A percentile compares a stretch with the other conserved stretches of the same genome.
These are phyloP conservation scores for Protobothrops mucrosquamatus DNA, from an alignment of 2,113 vertebrate genomes.

Conservation along the genomic window DNA sequence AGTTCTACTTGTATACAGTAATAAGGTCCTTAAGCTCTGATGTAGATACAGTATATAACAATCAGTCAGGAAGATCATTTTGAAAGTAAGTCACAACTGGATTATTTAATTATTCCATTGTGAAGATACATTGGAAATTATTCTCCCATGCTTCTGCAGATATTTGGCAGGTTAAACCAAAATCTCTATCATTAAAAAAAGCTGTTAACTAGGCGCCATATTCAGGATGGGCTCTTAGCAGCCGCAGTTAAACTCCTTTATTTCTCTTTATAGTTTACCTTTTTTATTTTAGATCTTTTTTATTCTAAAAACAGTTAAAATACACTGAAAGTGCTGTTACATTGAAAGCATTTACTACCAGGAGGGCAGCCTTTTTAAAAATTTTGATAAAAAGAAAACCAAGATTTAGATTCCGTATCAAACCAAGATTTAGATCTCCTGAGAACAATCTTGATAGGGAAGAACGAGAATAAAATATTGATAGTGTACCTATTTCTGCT, in stretches of 20 bases:
- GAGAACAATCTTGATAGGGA: neutral
- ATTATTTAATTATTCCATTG: neutral
- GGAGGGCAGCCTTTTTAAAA: neutral
- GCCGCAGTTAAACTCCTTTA: neutral
- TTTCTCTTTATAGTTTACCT: neutral
- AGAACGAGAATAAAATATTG: neutral
- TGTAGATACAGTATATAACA: neutral
- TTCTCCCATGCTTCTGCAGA: neutral
- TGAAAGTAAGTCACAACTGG: neutral
- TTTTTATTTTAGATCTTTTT: neutral
- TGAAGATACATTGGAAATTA: neutral
- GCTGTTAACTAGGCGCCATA: neutral
- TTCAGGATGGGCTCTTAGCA: neutral
- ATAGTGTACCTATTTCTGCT: neutral
- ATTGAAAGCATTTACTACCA: neutral
- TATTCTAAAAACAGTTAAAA: neutral
- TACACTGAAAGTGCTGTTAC: neutral
- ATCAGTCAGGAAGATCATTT: neutral
- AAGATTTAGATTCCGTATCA: neutral
- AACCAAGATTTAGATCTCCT: neutral
- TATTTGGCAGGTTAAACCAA: neutral
- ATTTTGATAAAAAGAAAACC: neutral
- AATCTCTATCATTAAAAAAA: neutral
- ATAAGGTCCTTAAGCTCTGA: neutral
- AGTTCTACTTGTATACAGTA: too few relatives aligned